Conservation (phyloP, 1,140 invertebrate genomes). For the Caenorhabditis elegans region WBcel235 BX284602.5:12188501-12189000, state of each 20-base stretch:
- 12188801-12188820: too few species aligned
- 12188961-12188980: background rate
- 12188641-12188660: background rate
- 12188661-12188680: background rate
- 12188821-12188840: too few species aligned
- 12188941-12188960: background rate
- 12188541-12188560: background rate
- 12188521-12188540: too few species aligned
- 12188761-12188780: too few species aligned
- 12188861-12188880: too few species aligned
- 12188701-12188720: background rate
- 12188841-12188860: too few species aligned
- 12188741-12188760: too few species aligned
- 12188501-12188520: too few species aligned
- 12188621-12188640: background rate
- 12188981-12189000: background rate
- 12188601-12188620: background rate
- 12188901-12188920: too few species aligned
- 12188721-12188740: too few species aligned
- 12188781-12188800: too few species aligned
- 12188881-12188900: too few species aligned
- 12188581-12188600: background rate
- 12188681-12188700: background rate
- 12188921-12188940: background rate
- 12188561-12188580: background rate